Evolutionary conservation across 2,113 vertebrate genomes (phyloP), one percentile per base, ranked within the genome.

Genomic region (Ibidorhyncha struthersii): DNA sequence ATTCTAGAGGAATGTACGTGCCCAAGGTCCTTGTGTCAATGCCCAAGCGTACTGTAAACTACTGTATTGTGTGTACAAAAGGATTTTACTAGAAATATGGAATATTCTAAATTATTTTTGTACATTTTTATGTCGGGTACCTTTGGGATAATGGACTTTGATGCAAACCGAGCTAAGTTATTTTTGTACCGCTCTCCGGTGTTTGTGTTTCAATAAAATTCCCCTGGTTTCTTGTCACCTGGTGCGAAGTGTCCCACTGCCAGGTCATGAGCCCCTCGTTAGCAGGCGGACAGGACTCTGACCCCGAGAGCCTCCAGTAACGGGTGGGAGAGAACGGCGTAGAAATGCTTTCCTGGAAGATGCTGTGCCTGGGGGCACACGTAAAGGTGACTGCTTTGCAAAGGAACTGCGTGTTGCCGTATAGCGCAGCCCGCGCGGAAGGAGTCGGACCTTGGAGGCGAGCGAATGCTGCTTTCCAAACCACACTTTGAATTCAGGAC

Each of bases 171-270:
- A 94, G 89, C 72, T 78, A 71, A 82, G 34, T 97, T 98, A 97
- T 77, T 98, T 98, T 98, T 97, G 74, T 95, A 94, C 74, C 36
- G 41, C 85, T 74, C 63, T 86, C n/a, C 52, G 13, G 47, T 36
- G 56, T 86, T 96, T 40, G 66, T 20, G 34, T 86, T 94, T 92
- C 79, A 98, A 98, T 98, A 98, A 98, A 98, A 90, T 56, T 29
- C 34, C 59, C 25, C 26, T 85, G 41, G 15, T 96, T 78, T 94
- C 97, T 97, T 85, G 22, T 61, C 11, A 4, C 8, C 50, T 7
- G 0, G 1, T 36, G 47, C 8, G 0, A 15, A 22, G 40, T 2
- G 9, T 82, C 32, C 30, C 23, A 5, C 11, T 55, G 59, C 23
- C 49, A 14, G 77, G 61, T 23, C 70, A 66, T 10, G 12, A 79